Conservation (phyloP, 1,140 invertebrate genomes). For the Drosophila carrolli region DNA sequence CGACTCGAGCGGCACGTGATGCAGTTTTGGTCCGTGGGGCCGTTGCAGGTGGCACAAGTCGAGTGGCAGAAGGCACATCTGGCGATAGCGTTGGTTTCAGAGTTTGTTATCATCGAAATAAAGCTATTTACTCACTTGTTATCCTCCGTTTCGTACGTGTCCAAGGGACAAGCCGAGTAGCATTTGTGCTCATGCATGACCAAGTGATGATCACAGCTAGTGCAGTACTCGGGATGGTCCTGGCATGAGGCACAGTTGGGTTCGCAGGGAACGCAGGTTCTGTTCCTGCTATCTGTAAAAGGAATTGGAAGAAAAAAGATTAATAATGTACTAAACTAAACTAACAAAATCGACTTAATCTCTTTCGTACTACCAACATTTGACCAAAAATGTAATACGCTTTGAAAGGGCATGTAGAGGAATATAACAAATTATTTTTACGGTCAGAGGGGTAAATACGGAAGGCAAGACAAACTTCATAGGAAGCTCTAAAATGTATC, state of each 20-base stretch:
- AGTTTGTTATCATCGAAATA: no score
- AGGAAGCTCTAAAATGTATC: no score
- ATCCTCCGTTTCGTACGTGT: slow-evolving; percentile 93
- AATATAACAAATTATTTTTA: no score
- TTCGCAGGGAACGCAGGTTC: slow-evolving; percentile 91
- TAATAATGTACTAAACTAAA: background rate
- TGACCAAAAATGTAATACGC: no score
- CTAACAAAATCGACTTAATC: no score
- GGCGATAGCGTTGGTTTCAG: no score
- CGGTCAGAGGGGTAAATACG: no score
- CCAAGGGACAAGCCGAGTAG: slow-evolving; percentile 91
- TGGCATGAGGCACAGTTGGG: slow-evolving; percentile 93
- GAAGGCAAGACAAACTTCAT: no score
- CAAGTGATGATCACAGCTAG: slow-evolving; percentile 92
- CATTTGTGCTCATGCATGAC: slow-evolving; percentile 92
- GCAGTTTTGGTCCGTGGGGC: slow-evolving; percentile 91
- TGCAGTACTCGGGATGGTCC: slow-evolving; percentile 91
- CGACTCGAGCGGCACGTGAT: slow-evolving; percentile 90
- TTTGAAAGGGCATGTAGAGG: no score
- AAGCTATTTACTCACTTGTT: slow-evolving; percentile 87
- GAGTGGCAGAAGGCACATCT: slow-evolving; percentile 91
- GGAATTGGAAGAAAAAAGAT: background rate
- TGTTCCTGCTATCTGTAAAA: slow-evolving; percentile 84
- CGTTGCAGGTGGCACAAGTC: slow-evolving; percentile 93
- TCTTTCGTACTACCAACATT: no score